A percentile compares a stretch with the other conserved stretches of the same genome.
Evolutionary conservation across 2,888 invertebrate species (phyloP).

Genomic region (Druceiella hillmani): DNA sequence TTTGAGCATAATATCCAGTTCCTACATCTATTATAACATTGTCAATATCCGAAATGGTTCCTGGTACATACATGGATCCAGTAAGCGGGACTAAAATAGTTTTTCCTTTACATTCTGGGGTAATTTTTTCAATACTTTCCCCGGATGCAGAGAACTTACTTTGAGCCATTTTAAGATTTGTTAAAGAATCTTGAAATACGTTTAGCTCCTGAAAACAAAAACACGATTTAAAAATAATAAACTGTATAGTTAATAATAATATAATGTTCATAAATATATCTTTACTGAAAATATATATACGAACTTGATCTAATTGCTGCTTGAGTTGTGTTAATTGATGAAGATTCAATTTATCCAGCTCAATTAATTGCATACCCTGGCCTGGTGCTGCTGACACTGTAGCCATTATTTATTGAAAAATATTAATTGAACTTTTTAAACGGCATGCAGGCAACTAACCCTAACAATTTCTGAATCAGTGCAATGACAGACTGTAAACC

Average conservation of each 20-base stretch:
- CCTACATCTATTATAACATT: conserved; percentile 93
- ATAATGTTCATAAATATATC: conserved; percentile 12
- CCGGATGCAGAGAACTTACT: conserved; percentile 85
- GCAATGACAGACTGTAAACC: too few species aligned
- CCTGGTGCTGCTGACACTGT: conserved; percentile 57
- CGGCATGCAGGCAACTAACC: too few species aligned
- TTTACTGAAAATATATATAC: conserved; percentile 11
- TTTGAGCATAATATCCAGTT: conserved; percentile 94
- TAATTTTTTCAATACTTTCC: conserved; percentile 76
- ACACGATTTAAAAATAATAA: conserved; percentile 1
- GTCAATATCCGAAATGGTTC: conserved; percentile 75
- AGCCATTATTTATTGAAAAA: conserved; percentile 57
- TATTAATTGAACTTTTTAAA: too few species aligned
- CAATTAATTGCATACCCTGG: conserved; percentile 68
- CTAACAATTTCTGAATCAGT: too few species aligned
- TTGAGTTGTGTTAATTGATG: conserved; percentile 79
- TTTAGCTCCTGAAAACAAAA: conserved; percentile 64
- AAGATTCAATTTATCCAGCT: conserved; percentile 72
- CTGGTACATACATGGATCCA: conserved; percentile 96
- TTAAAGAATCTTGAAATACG: conserved; percentile 85
- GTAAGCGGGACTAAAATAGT: conserved; percentile 91
- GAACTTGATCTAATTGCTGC: conserved; percentile 81
- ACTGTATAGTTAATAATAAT: conserved; percentile 16
- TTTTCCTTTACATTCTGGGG: conserved; percentile 70
- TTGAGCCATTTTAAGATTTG: conserved; percentile 85